Base-by-base conservation (phyloP, 1,140 invertebrate genomes). In the Drosophila micromelanica region DNA sequence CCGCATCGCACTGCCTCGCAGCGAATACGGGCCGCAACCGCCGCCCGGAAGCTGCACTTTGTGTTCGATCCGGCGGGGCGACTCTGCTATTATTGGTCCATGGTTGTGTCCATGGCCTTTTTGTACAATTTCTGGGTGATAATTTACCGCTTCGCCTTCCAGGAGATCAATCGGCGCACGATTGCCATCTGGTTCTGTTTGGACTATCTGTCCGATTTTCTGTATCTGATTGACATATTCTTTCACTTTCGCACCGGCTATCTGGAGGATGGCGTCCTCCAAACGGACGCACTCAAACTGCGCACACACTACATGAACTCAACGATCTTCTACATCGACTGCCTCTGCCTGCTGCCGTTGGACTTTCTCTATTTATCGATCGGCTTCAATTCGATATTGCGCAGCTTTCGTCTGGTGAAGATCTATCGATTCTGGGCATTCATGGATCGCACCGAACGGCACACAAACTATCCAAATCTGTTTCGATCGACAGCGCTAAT, bases 61-160 rank as follows among this genome's bases (percentile, higher is more conserved):
- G 97, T 98, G 45, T 98, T 98, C 92, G 97, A 98, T 93, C 96
- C 96, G 12, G 97, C 97, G 56, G 97, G 97, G 72, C 94, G 97
- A 35, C 94, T 98, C 23, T 98, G 97, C 93, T 98, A 98, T 93
- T 98, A 98, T 91, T 98, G 97, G 97, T 98, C 97, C 73, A 97
- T 98, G 96, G 97, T 99, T 40, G 98, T 99, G 38, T 99, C 98
- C 59, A 94, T 99, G 78, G 98, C 98, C 80, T 99, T 99, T 93
- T 95, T 99, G 65, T 99, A 99, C 94, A 99, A 99, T 93, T 98
- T 99, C 91, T 99, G 98, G 98, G 98, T 99, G 90, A 98, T 99
- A 93, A 98, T 99, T 87, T 99, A 99, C 94, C 95, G 98, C 92
- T 99, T 98, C 94, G 97, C 98, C 93, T 99, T 99, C 93, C 96